These are phyloP conservation scores for Puffinus mauretanicus DNA, from an alignment of 2,113 vertebrate species.

Conservation along the genomic window DNA sequence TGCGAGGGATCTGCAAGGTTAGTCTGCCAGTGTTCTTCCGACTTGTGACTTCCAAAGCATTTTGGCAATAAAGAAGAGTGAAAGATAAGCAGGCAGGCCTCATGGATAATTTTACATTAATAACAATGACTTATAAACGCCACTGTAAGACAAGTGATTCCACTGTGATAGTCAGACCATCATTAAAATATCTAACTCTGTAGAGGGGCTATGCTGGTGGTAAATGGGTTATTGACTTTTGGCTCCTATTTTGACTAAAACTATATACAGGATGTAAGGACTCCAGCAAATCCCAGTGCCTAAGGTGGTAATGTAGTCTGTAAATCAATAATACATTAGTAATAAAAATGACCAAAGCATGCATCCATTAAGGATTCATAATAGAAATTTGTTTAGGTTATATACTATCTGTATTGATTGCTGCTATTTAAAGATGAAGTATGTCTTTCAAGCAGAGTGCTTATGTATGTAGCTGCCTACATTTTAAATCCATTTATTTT, in stretches of 20 bases:
- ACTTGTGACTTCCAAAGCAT: not conserved
- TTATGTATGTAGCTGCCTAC: constrained; percentile 24
- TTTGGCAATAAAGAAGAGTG: not conserved
- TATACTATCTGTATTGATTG: constrained; percentile 28
- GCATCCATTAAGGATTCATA: constrained; percentile 57
- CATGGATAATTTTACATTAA: constrained; percentile 46
- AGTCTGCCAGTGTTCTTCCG: not conserved
- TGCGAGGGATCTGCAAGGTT: not conserved
- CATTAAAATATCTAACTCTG: constrained; percentile 25
- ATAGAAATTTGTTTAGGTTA: constrained; percentile 64
- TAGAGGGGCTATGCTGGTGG: constrained; percentile 5
- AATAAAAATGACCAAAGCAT: constrained; percentile 64
- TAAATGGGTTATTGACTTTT: constrained; percentile 66
- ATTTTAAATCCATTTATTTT: constrained; percentile 53
- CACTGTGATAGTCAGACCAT: not conserved
- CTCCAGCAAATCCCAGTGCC: constrained; percentile 38
- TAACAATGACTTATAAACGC: constrained; percentile 33
- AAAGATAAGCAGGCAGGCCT: constrained; percentile 10
- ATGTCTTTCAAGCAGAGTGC: constrained; percentile 36
- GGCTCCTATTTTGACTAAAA: constrained; percentile 52
- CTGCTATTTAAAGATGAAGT: constrained; percentile 59
- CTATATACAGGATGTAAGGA: constrained; percentile 7
- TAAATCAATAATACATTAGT: constrained; percentile 65
- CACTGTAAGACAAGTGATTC: not conserved
- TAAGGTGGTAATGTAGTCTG: constrained; percentile 44